Base-by-base conservation (phyloP, 2,113 vertebrate genomes). In the Trinectes maculatus region DNA sequence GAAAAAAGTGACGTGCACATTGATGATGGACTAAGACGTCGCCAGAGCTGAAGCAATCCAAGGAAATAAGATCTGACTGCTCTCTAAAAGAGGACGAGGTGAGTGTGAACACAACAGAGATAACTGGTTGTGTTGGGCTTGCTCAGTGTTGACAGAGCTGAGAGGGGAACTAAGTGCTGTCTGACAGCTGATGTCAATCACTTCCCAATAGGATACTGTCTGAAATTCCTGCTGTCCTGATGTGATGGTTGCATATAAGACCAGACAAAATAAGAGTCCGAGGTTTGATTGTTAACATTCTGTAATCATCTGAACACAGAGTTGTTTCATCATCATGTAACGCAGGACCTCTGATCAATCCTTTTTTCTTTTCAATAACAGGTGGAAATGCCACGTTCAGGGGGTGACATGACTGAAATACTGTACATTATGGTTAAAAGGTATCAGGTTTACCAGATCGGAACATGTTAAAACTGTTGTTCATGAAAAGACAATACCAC, bases 181-280 rank as follows among this genome's bases (percentile, higher is more conserved):
- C 43, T 56, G 47, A 37, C 71, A 60, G 21, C 58, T 6, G 31
- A 13, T 37, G 29, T 26, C 18, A 64, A 44, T 39, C n/a, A 24
- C 26, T 74, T 26, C 8, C 31, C 22, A 64, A 59, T 46, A 54
- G 67, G 21, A 48, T 19, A 48, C 13, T 8, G 24, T 18, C 25
- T 69, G 37, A 26, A 43, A 33, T 51, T 56, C 29, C 54, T 6
- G 21, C 61, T 48, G 69, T 37, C 2, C 8, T 33, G 46, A 52
- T 69, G 54, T 48, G 46, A 73, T 59, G 77, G 44, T 82, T 80
- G 70, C 81, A 84, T 77, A 87, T 78, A 62, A 31, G 29, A 5
- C 8, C 29, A 24, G 24, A 6, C 57, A 44, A 61, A 21, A 54
- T 25, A 63, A 56, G n/a, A n/a, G n/a, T n/a, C 15, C 1, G 54